Conservation (phyloP, 2,113 vertebrate species). For the Archocentrus centrarchus region DNA sequence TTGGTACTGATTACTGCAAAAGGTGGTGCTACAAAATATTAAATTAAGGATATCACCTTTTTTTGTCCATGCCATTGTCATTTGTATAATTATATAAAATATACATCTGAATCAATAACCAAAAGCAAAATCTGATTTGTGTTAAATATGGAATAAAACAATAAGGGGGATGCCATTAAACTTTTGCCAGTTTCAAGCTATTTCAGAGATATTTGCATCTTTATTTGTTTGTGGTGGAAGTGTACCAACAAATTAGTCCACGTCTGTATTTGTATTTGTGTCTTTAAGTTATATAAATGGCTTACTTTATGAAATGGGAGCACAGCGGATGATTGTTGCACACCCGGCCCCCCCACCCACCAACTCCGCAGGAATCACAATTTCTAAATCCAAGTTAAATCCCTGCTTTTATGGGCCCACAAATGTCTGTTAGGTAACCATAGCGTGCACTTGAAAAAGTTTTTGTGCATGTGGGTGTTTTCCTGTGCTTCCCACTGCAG, state of each 20-base stretch:
- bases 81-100: neutral
- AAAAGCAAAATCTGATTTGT: neutral
- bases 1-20: too few species aligned
- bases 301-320: slow-evolving; percentile 19
- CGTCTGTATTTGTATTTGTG: neutral
- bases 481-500: slow-evolving; percentile 19
- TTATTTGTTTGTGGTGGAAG: accelerated
- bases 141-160: neutral
- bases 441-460: slow-evolving; percentile 36
- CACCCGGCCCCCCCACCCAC: neutral
- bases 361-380: slow-evolving; percentile 20
- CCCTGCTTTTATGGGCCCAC: neutral
- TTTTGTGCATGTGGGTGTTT: slow-evolving; percentile 36
- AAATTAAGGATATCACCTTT: too few species aligned
- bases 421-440: slow-evolving; percentile 27
- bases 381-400: slow-evolving; percentile 3
- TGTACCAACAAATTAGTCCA: neutral
- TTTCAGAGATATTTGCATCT: accelerated
- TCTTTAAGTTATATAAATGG: neutral
- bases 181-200: neutral
- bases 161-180: neutral
- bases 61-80: too few species aligned
- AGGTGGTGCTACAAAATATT: too few species aligned
- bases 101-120: neutral
- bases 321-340: neutral